Evolutionary conservation across 2,888 invertebrate genomes (phyloP).

Genomic region (Epinotia nisella): DNA sequence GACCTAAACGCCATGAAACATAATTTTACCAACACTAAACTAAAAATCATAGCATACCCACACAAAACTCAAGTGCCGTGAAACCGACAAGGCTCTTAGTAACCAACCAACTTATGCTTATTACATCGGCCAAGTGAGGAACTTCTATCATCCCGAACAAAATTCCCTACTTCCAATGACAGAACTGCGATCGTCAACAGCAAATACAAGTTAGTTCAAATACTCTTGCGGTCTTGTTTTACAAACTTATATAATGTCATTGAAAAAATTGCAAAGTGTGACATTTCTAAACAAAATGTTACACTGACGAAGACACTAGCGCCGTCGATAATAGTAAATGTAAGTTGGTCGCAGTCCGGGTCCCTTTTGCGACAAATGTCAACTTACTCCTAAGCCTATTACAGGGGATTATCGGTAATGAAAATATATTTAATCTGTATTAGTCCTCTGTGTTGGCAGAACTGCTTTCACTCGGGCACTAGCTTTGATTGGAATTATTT

Average conservation of each 20-base stretch:
- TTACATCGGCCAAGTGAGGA: background rate
- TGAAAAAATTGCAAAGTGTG: background rate
- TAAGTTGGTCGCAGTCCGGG: constrained; percentile 32
- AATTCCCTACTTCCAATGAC: background rate
- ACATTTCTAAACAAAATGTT: background rate
- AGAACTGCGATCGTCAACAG: constrained; percentile 6
- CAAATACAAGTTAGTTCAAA: constrained; percentile 29
- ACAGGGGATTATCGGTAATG: constrained; percentile 44
- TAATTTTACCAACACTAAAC: background rate
- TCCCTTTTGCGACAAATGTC: constrained; percentile 45
- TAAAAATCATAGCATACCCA: constrained; percentile 19
- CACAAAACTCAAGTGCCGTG: constrained; percentile 26
- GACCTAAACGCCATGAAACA: background rate
- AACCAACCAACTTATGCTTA: background rate
- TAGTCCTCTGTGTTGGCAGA: constrained; percentile 43
- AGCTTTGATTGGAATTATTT: constrained; percentile 42
- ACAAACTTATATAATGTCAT: constrained; percentile 19
- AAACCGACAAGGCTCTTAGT: constrained; percentile 13
- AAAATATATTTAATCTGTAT: constrained; percentile 45
- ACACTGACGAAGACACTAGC: background rate
- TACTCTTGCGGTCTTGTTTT: constrained; percentile 9
- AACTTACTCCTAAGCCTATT: constrained; percentile 45
- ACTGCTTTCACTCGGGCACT: constrained; percentile 41
- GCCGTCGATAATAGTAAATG: constrained; percentile 19
- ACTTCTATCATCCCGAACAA: background rate